Evolutionary conservation across 2,888 invertebrate genomes (phyloP).

Genomic region (Idaea biselata): DNA sequence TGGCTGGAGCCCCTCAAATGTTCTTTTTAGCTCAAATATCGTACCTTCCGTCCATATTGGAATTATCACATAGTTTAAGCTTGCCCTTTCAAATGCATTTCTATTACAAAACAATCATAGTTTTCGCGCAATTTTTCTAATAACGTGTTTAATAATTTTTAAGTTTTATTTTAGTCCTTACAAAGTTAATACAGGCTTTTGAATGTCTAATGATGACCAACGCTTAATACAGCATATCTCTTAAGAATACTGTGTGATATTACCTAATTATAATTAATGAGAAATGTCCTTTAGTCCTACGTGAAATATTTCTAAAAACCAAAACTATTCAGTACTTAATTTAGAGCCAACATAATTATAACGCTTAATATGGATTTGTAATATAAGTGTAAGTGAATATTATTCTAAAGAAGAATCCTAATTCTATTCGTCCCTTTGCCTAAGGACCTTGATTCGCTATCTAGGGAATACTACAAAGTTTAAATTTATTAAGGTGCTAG

Average conservation of each 20-base stretch:
- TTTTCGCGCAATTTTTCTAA: slow-evolving; percentile 23
- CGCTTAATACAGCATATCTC: slow-evolving; percentile 78
- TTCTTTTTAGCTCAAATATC: slow-evolving; percentile 64
- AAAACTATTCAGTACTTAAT: slow-evolving; percentile 76
- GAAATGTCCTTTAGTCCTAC: slow-evolving; percentile 68
- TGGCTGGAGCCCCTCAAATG: slow-evolving; percentile 15
- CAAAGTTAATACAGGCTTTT: slow-evolving; percentile 49
- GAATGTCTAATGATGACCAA: slow-evolving; percentile 74
- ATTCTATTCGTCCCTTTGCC: slow-evolving; percentile 56
- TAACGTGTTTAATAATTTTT: slow-evolving; percentile 27
- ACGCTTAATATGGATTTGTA: slow-evolving; percentile 53
- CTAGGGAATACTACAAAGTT: slow-evolving; percentile 24
- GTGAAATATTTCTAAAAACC: slow-evolving; percentile 53
- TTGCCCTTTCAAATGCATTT: slow-evolving; percentile 51
- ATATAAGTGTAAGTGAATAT: slow-evolving; percentile 48
- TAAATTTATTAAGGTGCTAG: slow-evolving; percentile 46
- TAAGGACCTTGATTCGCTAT: slow-evolving; percentile 34
- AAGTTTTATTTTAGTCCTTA: slow-evolving; percentile 34
- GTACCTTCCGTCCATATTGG: slow-evolving; percentile 76
- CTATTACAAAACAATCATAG: slow-evolving; percentile 32
- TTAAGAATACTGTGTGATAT: slow-evolving; percentile 79
- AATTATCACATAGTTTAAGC: slow-evolving; percentile 68
- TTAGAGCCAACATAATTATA: slow-evolving; percentile 55
- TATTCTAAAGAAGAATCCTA: slow-evolving; percentile 48
- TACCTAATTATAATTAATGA: slow-evolving; percentile 71